Conservation (phyloP, 2,113 vertebrate genomes). For the Sprattus sprattus region DNA sequence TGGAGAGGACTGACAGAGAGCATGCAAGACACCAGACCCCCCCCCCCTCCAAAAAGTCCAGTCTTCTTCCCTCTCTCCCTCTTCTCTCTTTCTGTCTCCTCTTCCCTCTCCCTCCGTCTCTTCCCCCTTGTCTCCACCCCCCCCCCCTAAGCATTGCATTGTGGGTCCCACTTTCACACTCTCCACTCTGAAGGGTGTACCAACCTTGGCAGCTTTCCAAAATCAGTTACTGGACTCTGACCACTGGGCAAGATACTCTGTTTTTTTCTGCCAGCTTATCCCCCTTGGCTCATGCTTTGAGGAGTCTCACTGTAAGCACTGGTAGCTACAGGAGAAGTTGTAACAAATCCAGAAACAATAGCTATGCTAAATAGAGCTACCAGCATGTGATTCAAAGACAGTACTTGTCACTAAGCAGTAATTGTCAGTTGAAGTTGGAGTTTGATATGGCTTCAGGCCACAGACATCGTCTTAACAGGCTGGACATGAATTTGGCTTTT, state of each 20-base stretch:
- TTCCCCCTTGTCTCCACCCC: background rate
- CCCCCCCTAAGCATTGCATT: background rate
- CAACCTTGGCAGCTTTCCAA: constrained; percentile 24
- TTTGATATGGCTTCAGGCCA: background rate
- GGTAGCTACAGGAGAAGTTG: background rate
- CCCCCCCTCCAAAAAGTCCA: constrained; percentile 17
- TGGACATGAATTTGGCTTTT: background rate
- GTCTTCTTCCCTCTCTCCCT: background rate
- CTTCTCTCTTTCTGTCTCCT: background rate
- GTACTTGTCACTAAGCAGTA: background rate
- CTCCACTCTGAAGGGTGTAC: constrained; percentile 26
- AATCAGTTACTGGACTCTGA: constrained; percentile 16
- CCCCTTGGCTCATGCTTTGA: background rate
- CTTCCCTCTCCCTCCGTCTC: background rate
- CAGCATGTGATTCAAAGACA: background rate
- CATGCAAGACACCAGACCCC: constrained; percentile 35
- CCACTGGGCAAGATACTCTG: background rate
- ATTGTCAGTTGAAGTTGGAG: background rate
- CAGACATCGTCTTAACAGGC: background rate
- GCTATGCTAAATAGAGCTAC: background rate
- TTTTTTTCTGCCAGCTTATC: background rate
- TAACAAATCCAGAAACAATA: background rate
- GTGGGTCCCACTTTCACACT: background rate
- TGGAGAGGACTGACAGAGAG: constrained; percentile 24
- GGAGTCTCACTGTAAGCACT: constrained; percentile 25